Conservation (phyloP, 2,888 invertebrate species). For the Eudasyphora cyanicolor region DNA sequence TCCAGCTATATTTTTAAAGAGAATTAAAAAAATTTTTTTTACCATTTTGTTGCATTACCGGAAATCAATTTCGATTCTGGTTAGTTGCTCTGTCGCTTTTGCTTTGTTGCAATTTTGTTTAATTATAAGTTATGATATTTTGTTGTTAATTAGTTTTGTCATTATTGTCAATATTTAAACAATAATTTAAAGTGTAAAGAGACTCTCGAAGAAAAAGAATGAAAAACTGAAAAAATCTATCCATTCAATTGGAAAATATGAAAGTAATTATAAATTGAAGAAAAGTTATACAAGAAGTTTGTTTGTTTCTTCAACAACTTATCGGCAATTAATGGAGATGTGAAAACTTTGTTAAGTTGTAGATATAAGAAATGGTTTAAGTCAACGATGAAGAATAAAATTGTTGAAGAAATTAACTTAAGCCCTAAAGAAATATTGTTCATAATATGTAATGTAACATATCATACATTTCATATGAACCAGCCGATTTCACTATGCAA, state of each 20-base stretch:
- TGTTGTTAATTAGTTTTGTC: conserved; percentile 42
- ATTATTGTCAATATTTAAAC: conserved; percentile 47
- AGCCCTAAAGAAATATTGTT: no score
- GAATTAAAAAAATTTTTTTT: conserved; percentile 17
- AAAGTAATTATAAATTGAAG: background rate
- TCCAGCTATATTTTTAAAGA: background rate
- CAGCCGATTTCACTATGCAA: no score
- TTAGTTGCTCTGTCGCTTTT: background rate
- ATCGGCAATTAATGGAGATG: background rate
- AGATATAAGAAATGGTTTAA: no score
- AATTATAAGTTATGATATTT: conserved; percentile 40
- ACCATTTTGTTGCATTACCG: background rate
- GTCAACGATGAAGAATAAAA: no score
- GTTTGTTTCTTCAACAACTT: background rate
- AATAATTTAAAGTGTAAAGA: conserved; percentile 7
- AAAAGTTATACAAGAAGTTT: background rate
- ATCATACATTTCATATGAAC: no score
- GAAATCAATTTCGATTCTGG: conserved; percentile 8
- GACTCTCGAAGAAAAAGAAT: background rate
- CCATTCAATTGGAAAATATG: conserved; percentile 11
- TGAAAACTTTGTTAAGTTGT: background rate
- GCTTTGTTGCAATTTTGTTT: conserved; percentile 30
- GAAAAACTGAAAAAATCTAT: background rate
- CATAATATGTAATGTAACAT: no score
- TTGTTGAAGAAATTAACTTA: no score